Evolutionary conservation across 2,888 invertebrate genomes (phyloP).

Genomic region (Neoscelio sp.): DNA sequence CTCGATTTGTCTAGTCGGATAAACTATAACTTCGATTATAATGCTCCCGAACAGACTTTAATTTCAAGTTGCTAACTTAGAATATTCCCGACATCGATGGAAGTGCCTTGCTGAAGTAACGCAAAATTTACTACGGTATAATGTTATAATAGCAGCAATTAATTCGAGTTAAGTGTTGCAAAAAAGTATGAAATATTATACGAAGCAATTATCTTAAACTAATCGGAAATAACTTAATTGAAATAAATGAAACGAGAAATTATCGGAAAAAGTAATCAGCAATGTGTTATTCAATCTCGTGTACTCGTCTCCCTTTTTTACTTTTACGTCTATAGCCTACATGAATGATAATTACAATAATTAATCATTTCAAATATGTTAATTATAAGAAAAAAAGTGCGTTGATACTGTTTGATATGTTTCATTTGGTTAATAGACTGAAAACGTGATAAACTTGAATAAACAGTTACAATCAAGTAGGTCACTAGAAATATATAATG

Average conservation of each 20-base stretch:
- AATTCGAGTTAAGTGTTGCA: slow-evolving; percentile 9
- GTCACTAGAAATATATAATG: slow-evolving; percentile 19
- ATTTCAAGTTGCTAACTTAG: slow-evolving; percentile 48
- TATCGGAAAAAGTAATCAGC: slow-evolving; percentile 29
- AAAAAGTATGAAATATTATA: slow-evolving; percentile 5
- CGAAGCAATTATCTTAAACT: neutral
- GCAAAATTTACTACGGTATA: slow-evolving; percentile 24
- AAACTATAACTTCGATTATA: slow-evolving; percentile 76
- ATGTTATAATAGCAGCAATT: slow-evolving; percentile 7
- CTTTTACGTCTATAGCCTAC: slow-evolving; percentile 21
- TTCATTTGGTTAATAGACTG: slow-evolving; percentile 48
- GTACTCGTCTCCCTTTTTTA: slow-evolving; percentile 17
- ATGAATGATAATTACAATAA: slow-evolving; percentile 47
- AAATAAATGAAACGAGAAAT: slow-evolving; percentile 21
- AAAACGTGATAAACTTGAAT: slow-evolving; percentile 52
- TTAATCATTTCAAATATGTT: slow-evolving; percentile 39
- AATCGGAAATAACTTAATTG: slow-evolving; percentile 24
- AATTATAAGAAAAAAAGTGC: neutral
- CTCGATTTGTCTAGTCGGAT: slow-evolving; percentile 70
- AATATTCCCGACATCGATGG: slow-evolving; percentile 33
- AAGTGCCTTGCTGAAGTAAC: slow-evolving; percentile 26
- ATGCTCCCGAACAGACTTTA: slow-evolving; percentile 54
- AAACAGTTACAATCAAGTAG: slow-evolving; percentile 50
- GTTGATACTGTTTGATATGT: slow-evolving; percentile 22
- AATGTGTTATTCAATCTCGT: slow-evolving; percentile 31